These are phyloP conservation scores for Frankliniella intonsa DNA, from an alignment of 2,888 invertebrate genomes.

Conservation along the genomic window DNA sequence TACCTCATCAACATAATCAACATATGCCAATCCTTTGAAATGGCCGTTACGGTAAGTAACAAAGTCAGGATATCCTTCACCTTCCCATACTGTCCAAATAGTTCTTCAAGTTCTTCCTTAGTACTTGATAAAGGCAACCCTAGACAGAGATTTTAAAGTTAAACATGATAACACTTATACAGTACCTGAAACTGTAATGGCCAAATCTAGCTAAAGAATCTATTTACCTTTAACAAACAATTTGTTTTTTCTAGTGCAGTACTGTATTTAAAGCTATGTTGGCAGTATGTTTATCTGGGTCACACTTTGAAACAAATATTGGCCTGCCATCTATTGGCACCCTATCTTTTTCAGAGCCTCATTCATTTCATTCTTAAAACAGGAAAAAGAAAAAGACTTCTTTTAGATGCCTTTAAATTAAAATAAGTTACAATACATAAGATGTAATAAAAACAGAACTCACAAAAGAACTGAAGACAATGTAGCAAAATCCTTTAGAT, in stretches of 20 bases:
- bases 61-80: constrained; percentile 73
- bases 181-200: background rate
- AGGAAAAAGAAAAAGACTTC: constrained; percentile 27
- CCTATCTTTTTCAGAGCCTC: constrained; percentile 73
- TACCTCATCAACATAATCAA: constrained; percentile 73
- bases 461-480: constrained; percentile 48
- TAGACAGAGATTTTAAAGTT: constrained; percentile 37
- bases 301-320: constrained; percentile 78
- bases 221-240: constrained; percentile 74
- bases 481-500: constrained; percentile 62
- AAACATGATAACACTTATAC: no score
- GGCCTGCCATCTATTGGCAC: constrained; percentile 72
- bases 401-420: constrained; percentile 17
- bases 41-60: constrained; percentile 83
- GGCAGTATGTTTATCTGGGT: constrained; percentile 55
- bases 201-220: background rate
- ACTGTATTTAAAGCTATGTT: constrained; percentile 65
- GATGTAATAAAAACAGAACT: constrained; percentile 37
- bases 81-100: constrained; percentile 70
- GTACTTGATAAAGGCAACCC: constrained; percentile 65
- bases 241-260: constrained; percentile 73
- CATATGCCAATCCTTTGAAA: constrained; percentile 88
- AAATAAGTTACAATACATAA: constrained; percentile 49
- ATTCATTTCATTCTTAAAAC: constrained; percentile 59
- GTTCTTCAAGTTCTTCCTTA: constrained; percentile 64